Evolutionary conservation across 2,797 vertebrate species (phyloP), one percentile per base, ranked within the genome.

Genomic region (Spinus pinus): DNA sequence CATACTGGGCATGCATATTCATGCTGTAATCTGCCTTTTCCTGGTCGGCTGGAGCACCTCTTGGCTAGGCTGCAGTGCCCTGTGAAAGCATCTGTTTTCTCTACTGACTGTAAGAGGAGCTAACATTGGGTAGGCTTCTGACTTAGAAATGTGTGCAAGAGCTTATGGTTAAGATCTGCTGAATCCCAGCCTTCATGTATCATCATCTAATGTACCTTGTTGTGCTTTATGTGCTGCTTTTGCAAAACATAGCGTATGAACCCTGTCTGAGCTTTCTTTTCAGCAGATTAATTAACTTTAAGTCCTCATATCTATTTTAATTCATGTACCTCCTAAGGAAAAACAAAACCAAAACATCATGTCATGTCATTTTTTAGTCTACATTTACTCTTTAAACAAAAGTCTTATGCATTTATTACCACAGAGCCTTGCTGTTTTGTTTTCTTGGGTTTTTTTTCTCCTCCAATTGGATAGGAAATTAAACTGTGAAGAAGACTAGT

Each of bases 381-480:
- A 9, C 3, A 3, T 50, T 72, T 89, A 75, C 4, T 66, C 65
- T 91, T 77, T 35, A 39, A 73, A 56, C 47, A 22, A 10, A 61
- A 70, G 14, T 71, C 5, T 56, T 7, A 5, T 14, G 12, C 6
- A 7, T 17, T 3, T 33, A 6, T 69, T 75, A n/a, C 10, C 27
- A 18, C 6, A 25, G 70, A 31, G 2, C 9, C 12, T 37, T 77
- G 12, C 3, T 39, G 60, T 25, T 66, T 30, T 51, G 49, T 66
- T 44, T 18, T 31, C 7, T 35, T 78, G 28, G 4, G 7, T 0
- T 37, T n/a, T 28, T 20, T 23, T 30, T 7, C 0, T 0, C 12
- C 12, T 15, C 6, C 31, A 24, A 2, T 5, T 24, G 30, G 37
- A 46, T 30, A 74, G 21, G 30, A 27, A 86, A 51, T 80, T 81